Base-by-base conservation (phyloP, 2,888 invertebrate species). In the Lycocerus yunnanus region DNA sequence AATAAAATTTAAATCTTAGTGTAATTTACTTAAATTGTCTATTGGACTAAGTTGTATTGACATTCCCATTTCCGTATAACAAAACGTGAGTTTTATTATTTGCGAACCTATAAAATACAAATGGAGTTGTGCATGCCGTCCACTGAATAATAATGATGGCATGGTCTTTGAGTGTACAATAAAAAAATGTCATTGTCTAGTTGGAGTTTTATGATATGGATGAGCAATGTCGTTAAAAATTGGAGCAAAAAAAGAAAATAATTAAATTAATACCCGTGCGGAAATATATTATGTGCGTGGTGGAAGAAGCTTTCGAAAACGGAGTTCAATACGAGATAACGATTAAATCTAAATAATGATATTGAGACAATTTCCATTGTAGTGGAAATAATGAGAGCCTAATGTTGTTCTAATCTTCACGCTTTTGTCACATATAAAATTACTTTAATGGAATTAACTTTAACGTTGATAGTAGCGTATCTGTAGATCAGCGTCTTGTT, bases 361-460 rank as follows among this genome's bases (percentile, higher is more conserved):
- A 43, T 43, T 6, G n/a, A 6, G 6, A 43, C 43, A n/a, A 43
- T 43, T 43, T 43, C 43, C n/a, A 43, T 43, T 43, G n/a, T 43
- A 27, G n/a, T 43, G n/a, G n/a, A 43, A 43, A 43, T 43, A 43
- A 43, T 43, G 43, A 43, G 43, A 43, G 43, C 43, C 43, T 43
- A 43, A 43, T 43, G 43, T 43, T 43, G 43, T 43, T 43, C 6
- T 43, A 43, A 43, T 43, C 43, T 43, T 43, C 43, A n/a, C 43
- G 43, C 43, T 2, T 43, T 43, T 43, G 15, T 69, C 61, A 69
- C 27, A 69, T 60, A 58, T 58, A 65, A 70, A 70, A 70, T 70
- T 70, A 70, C 65, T 70, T 70, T 65, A 70, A 70, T 70, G 65
- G 43, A 65, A 70, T 70, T 70, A 70, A 70, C 63, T 70, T 58